A percentile compares a stretch with the other conserved stretches of the same genome.
phyloP scores from a whole-genome alignment of 2,888 invertebrate genomes.

The Volucella inanis region DNA sequence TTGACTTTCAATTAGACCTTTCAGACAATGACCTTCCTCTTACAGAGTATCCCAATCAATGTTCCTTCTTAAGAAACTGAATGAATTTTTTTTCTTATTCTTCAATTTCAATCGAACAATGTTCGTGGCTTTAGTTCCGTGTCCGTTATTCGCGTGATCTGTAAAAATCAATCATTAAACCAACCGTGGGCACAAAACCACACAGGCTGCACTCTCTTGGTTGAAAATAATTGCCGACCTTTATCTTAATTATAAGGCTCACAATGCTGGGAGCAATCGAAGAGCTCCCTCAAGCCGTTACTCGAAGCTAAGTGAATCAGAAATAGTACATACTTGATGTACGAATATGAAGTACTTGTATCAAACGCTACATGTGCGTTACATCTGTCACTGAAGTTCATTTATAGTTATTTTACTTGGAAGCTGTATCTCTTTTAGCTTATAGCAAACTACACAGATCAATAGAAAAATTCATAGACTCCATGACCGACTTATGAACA shows the following conservation, averaged over 20 bases:
- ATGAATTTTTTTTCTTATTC: neutral
- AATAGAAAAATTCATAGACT: neutral
- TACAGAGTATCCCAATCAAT: neutral
- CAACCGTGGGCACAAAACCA: constrained; percentile 60
- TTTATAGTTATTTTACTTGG: neutral
- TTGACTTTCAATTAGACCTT: constrained; percentile 61
- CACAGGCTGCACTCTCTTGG: constrained; percentile 41
- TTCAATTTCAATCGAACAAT: constrained; percentile 47
- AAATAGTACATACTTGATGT: neutral
- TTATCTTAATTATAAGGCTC: constrained; percentile 67
- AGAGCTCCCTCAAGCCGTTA: constrained; percentile 36
- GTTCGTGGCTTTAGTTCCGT: constrained; percentile 8
- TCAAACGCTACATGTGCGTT: constrained; percentile 45
- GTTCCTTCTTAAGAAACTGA: constrained; percentile 3
- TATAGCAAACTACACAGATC: constrained; percentile 25
- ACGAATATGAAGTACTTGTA: neutral
- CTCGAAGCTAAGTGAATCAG: neutral
- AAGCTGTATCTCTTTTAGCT: neutral
- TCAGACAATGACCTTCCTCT: constrained; percentile 51
- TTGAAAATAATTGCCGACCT: constrained; percentile 64
- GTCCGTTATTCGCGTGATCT: constrained; percentile 52
- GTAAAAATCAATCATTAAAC: constrained; percentile 43
- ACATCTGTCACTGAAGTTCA: constrained; percentile 35
- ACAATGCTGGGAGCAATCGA: constrained; percentile 29
- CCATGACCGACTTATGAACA: constrained; percentile 30